Base-by-base conservation (phyloP, 2,797 vertebrate species). In the Gephyroberyx darwinii region DNA sequence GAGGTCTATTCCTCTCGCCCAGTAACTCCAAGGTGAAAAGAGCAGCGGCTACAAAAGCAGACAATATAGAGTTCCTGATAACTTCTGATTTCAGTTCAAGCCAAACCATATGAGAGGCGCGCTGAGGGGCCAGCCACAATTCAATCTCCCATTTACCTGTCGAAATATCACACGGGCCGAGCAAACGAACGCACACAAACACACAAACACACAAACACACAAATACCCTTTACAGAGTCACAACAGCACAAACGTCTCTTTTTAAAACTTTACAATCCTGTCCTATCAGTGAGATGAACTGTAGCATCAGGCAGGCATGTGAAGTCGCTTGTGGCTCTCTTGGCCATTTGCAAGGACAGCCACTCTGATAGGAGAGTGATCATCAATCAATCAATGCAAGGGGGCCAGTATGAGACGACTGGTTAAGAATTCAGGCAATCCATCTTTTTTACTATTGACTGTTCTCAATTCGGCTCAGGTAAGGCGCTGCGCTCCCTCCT, bases 1-100 rank as follows among this genome's bases (percentile, higher is more conserved):
- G 66, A 76, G 43, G 56, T 72, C 78, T 52, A 48, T 72, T 78
- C 74, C 69, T 61, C 5, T 39, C 33, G 0, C 37, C 39, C 69
- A 16, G 45, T n/a, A 68, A 20, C 69, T 76, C 65, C 51, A 35
- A 68, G 77, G 58, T 63, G 65, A 69, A 58, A 75, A 50, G 76
- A 81, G 39, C 48, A 26, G 71, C 61, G 3, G 14, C 64, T 74
- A 33, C 48, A 69, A 73, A 77, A 54, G 70, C 69, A 26, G 64
- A 75, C 81, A 65, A 74, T 68, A 69, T 71, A 68, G 5, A 43
- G 67, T 47, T 33, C 33, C 71, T 64, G 81, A 83, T 81, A 31
- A 80, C 67, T 62, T 55, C 57, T 31, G 72, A 71, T 71, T 74
- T 39, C 71, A 43, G 14, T 13, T 26, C 33, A 54, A 22, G 5